Percentiles rank a stretch among this genome's conserved stretches.
Evolutionary conservation across 2,888 invertebrate species (phyloP).

Genomic region (Podabrus alpinus): DNA sequence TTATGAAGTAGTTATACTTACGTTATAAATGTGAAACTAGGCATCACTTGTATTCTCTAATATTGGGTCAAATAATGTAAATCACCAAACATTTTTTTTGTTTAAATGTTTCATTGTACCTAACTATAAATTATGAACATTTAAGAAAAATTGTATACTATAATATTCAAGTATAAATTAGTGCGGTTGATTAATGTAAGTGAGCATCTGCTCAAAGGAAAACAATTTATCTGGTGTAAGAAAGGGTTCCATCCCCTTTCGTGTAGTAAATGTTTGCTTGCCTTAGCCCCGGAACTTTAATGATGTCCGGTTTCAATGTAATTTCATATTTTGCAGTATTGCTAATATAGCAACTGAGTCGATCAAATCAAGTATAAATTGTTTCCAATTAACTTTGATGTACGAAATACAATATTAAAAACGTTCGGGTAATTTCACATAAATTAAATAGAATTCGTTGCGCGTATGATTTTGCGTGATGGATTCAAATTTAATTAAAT

Average conservation of each 20-base stretch:
- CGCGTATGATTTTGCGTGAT: not conserved
- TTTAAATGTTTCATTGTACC: not conserved
- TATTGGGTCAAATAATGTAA: not conserved
- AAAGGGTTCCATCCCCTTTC: slow-evolving; percentile 28
- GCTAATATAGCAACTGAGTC: not conserved
- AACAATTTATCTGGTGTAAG: slow-evolving; percentile 27
- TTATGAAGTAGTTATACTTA: slow-evolving; percentile 19
- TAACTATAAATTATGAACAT: not conserved
- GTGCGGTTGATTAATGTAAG: slow-evolving; percentile 23
- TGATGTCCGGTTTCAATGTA: slow-evolving; percentile 20
- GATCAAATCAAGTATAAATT: not conserved
- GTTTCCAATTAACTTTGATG: not conserved
- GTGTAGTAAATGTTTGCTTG: slow-evolving; percentile 27
- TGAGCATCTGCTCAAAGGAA: slow-evolving; percentile 24
- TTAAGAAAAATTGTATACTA: not conserved
- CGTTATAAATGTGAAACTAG: not conserved
- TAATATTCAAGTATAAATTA: slow-evolving; percentile 7
- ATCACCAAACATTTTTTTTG: not conserved
- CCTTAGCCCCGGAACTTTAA: slow-evolving; percentile 22
- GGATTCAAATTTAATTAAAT: not conserved
- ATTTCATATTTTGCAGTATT: slow-evolving; percentile 16
- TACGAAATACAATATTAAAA: not conserved
- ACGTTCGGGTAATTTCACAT: not conserved
- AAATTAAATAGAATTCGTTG: not conserved
- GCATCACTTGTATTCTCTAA: not conserved